Evolutionary conservation across 2,113 vertebrate species (phyloP).

Genomic region (cat (Felis catus)): F.catus_Fca126_mat1.0 CM031418.1:90945501-90946000

Average conservation of each 20-base stretch:
- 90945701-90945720: neutral
- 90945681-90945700: neutral
- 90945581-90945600: neutral
- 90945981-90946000: neutral
- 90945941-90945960: neutral
- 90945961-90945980: neutral
- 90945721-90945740: neutral
- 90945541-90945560: neutral
- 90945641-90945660: neutral
- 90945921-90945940: neutral
- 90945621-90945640: neutral
- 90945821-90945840: neutral
- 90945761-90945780: neutral
- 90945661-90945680: neutral
- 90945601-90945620: neutral
- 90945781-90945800: neutral
- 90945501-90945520: neutral
- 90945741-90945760: neutral
- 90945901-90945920: constrained; percentile 14
- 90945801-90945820: neutral
- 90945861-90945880: neutral
- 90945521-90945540: neutral
- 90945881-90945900: neutral
- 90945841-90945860: neutral
- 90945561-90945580: neutral